Evolutionary conservation across 2,888 invertebrate genomes (phyloP), one percentile per base, ranked within the genome.

Genomic region (Lamellibrachia satsuma): DNA sequence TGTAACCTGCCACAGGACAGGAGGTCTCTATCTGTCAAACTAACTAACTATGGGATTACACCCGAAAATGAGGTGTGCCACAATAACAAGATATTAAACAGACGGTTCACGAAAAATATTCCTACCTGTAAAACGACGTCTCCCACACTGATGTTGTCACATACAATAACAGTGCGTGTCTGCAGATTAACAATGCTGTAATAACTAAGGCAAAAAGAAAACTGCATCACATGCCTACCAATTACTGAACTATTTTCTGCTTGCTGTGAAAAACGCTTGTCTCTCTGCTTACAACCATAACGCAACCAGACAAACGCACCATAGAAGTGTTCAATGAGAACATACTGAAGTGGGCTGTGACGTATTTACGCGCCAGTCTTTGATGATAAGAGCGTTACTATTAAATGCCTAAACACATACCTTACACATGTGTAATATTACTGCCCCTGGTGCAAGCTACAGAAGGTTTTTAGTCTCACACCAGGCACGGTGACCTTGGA

Each of bases 371-470:
- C 75, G 22, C 75, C 75, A 22, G 15, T n/a, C 75, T 75, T 75
- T 75, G 75, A 75, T 75, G 75, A 75, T 6, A 22, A 75, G 22
- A 22, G n/a, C 75, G n/a, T 75, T 75, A 75, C 75, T 75, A 75
- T 75, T 22, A 75, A 75, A 11, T 15, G 22, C 75, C 75, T 75
- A 75, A 75, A 15, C 75, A 75, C 75, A 75, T 75, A 15, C 75
- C 75, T 75, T 15, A 75, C 75, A 75, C 6, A n/a, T n/a, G 22
- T 15, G 22, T 75, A 75, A 75, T 75, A 22, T 75, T 75, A 22
- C 75, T 75, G 75, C 75, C 75, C 75, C 75, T 75, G 75, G 75
- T 75, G 75, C n/a, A 15, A 75, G n/a, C n/a, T 75, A 75, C 75
- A 75, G 15, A 22, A 75, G 75, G 22, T 75, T 75, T 75, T 75